Evolutionary conservation across 2,113 vertebrate genomes (phyloP), one percentile per base, ranked within the genome.

Genomic region (Psittacara wagleri): DNA sequence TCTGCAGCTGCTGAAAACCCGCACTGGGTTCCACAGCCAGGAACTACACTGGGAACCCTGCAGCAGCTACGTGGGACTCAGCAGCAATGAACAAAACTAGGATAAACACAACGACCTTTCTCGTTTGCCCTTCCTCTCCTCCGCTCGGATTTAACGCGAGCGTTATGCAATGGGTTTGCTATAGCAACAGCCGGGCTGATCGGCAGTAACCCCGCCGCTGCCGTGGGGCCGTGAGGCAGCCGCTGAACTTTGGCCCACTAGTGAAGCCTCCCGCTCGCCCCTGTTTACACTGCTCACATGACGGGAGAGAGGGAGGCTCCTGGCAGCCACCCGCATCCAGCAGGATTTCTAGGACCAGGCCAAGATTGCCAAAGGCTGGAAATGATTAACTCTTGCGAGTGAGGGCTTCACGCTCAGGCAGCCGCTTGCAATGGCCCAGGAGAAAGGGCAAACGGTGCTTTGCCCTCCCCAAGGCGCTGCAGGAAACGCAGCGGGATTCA

Each of bases 211-310:
- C 98, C 83, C 83, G 24, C 44, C 11, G 29, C 97, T 97, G 97
- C 97, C 96, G 94, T 92, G 91, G 97, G 96, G 96, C 97, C 80
- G 93, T 16, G 52, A 51, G 48, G 72, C 86, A 57, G 80, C 23
- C 78, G 27, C 44, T 97, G 98, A 98, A 98, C 98, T 98, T 97
- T 98, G 98, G 97, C 97, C 98, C 98, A 98, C 92, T 98, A 87
- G 94, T 44, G 85, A 76, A 59, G 93, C 83, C 80, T 86, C 96
- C 91, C 82, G 18, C 95, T 95, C 63, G 79, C 95, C 95, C 79
- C 94, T 96, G 95, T 93, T 96, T 85, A 95, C 81, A 33, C 69
- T 15, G 29, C 87, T 95, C 94, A 83, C 94, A 74, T 85, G 92
- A 86, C 8, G 41, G 87, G 66, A 10, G 7, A 79, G 37, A 33